Percentiles rank a stretch among this genome's conserved stretches.
Conservation (phyloP, 2,888 invertebrate species). For the Campaea margaritaria region DNA sequence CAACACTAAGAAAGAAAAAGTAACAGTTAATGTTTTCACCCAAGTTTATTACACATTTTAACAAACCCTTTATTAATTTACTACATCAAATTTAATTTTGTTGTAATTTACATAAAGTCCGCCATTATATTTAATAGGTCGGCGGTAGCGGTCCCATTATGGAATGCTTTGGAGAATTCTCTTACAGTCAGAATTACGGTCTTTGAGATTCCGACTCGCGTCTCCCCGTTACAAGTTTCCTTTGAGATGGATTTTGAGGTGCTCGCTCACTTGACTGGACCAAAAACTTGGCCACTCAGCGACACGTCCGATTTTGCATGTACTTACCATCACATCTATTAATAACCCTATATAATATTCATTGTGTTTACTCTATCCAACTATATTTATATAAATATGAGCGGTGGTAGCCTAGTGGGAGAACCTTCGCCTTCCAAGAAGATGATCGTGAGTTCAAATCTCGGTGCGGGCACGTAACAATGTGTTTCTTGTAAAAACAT, state of each 20-base stretch:
- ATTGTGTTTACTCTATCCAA: too few relatives aligned
- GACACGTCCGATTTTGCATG: neutral
- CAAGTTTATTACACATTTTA: neutral
- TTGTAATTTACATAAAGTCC: constrained; percentile 13
- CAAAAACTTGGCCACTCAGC: neutral
- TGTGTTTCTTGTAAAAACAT: too few relatives aligned
- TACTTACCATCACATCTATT: too few relatives aligned
- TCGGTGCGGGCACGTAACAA: too few relatives aligned
- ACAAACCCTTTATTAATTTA: constrained; percentile 9
- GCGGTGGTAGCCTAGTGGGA: too few relatives aligned
- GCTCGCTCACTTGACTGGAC: constrained; percentile 2
- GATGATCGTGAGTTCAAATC: too few relatives aligned
- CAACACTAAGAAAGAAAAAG: too few relatives aligned
- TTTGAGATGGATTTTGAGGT: constrained; percentile 12
- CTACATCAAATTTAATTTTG: constrained; percentile 12
- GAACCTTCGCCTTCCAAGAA: too few relatives aligned
- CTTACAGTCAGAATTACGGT: constrained; percentile 19
- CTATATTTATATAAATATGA: too few relatives aligned
- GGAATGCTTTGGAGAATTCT: constrained; percentile 24
- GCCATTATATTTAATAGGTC: constrained; percentile 18
- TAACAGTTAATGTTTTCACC: neutral
- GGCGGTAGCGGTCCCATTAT: constrained; percentile 15
- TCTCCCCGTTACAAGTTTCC: constrained; percentile 13
- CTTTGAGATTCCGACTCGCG: constrained; percentile 20
- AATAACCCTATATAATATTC: too few relatives aligned